Conservation (phyloP, 1,140 invertebrate genomes). For the Globodera rostochiensis region DNA sequence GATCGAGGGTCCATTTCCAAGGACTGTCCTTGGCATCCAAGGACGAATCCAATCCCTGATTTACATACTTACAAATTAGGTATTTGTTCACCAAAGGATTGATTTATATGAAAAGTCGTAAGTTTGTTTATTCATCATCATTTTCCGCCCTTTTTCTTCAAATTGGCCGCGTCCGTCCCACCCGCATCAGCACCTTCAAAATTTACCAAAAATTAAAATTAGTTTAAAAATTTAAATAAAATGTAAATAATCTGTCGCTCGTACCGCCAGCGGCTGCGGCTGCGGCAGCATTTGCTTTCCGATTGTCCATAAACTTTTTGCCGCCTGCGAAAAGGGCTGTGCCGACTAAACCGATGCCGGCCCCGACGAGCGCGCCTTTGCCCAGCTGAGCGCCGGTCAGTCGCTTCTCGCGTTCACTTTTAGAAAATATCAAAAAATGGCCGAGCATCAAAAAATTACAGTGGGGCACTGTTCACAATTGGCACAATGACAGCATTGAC, state of each 20-base stretch:
- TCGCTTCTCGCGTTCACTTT: background rate
- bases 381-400: background rate
- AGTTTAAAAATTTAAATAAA: background rate
- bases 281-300: background rate
- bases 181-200: background rate
- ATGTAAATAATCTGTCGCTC: too few species aligned
- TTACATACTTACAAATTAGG: too few species aligned
- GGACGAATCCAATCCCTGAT: too few species aligned
- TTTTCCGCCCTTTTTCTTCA: background rate
- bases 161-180: background rate
- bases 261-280: too few species aligned
- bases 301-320: background rate
- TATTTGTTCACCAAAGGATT: too few species aligned
- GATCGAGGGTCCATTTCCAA: too few species aligned
- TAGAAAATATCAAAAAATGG: background rate
- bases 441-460: background rate
- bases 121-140: background rate
- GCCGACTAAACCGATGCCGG: background rate
- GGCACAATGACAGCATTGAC: background rate
- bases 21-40: too few species aligned
- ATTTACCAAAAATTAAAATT: background rate
- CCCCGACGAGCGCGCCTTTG: background rate
- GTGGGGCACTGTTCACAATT: background rate
- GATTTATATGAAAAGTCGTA: too few species aligned
- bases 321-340: background rate